Percentiles rank a stretch among this genome's conserved stretches.
Evolutionary conservation across 2,113 vertebrate genomes (phyloP).

Genomic region (Chrysochloris asiatica): DNA sequence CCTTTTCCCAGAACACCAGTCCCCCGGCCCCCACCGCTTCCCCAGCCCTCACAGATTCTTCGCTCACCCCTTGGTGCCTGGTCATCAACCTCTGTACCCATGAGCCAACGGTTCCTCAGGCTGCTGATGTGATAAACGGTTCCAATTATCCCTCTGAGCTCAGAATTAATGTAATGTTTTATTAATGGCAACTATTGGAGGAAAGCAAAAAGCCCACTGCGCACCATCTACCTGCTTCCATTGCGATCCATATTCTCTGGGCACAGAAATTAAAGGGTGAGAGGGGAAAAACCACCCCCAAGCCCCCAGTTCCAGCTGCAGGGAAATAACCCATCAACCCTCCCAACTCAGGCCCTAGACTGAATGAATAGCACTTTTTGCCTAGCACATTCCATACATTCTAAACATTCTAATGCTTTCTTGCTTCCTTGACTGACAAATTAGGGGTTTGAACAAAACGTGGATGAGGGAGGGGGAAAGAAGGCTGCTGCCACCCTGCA

Average conservation of each 20-base stretch:
- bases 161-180: constrained; percentile 84
- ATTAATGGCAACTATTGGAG: constrained; percentile 84
- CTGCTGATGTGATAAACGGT: constrained; percentile 81
- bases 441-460: constrained; percentile 73
- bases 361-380: background rate
- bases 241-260: background rate
- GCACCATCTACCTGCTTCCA: background rate
- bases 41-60: background rate
- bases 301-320: background rate
- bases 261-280: background rate
- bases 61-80: constrained; percentile 36
- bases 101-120: background rate
- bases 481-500: constrained; percentile 69
- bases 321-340: constrained; percentile 43
- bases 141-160: constrained; percentile 82
- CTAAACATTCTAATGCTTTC: constrained; percentile 63
- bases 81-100: constrained; percentile 32
- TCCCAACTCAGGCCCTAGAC: background rate
- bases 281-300: background rate
- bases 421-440: constrained; percentile 75
- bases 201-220: constrained; percentile 83
- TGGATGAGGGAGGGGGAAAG: background rate
- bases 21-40: too few species aligned
- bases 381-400: constrained; percentile 16
- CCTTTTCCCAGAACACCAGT: background rate